A percentile compares a stretch with the other conserved stretches of the same genome.
phyloP scores from a whole-genome alignment of 1,140 invertebrate genomes.

The Drosophila virilis region DNA sequence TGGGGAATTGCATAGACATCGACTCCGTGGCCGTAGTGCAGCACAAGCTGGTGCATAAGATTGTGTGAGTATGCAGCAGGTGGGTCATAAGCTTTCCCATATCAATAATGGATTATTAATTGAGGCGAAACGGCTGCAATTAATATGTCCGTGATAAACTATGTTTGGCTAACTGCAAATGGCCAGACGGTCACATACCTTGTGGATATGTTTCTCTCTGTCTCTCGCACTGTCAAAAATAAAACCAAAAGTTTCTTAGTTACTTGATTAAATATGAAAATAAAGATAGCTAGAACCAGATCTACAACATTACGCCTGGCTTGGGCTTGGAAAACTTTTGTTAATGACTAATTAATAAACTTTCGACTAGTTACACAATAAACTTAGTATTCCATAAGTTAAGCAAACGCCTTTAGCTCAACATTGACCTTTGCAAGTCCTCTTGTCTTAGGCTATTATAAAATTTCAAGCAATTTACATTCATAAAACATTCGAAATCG shows the following conservation, averaged over 20 bases:
- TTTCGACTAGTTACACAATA: not conserved
- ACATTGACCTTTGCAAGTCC: not conserved
- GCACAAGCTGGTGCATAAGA: constrained; percentile 80
- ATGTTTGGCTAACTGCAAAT: not conserved
- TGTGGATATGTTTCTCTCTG: not conserved
- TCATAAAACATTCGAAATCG: constrained; percentile 70
- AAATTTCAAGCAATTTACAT: constrained; percentile 37
- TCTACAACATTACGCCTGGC: no score
- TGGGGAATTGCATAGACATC: constrained; percentile 84
- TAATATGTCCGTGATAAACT: constrained; percentile 32
- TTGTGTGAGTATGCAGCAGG: constrained; percentile 71
- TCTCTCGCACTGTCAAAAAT: no score
- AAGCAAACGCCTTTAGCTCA: no score
- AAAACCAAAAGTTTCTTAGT: no score
- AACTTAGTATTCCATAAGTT: not conserved
- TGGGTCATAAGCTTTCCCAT: constrained; percentile 10
- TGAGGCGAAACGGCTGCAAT: constrained; percentile 49
- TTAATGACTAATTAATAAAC: no score
- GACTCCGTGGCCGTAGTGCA: constrained; percentile 82
- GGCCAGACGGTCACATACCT: constrained; percentile 14
- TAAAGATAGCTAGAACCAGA: no score
- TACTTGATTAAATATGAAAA: no score
- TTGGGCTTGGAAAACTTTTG: no score
- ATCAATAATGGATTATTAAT: constrained; percentile 68
- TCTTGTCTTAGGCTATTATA: not conserved